These are phyloP conservation scores for Pemphigus obesinymphae DNA, from an alignment of 1,140 invertebrate species.

Conservation along the genomic window DNA sequence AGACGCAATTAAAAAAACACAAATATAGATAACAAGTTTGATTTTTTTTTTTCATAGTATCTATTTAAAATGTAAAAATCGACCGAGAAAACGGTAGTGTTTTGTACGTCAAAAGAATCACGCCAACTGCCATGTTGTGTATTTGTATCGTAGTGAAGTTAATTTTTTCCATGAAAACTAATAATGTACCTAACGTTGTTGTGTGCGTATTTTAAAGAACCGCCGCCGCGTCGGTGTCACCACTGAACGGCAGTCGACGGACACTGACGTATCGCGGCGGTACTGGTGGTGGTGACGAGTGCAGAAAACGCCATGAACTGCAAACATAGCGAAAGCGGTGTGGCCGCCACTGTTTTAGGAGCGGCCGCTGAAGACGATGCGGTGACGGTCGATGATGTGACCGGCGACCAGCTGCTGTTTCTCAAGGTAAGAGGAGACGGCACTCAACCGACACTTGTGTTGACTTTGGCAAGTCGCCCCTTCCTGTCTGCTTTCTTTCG, in stretches of 20 bases:
- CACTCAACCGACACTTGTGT: neutral
- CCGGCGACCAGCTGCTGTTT: slow-evolving; percentile 4
- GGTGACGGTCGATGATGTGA: neutral
- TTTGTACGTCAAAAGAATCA: too few species aligned
- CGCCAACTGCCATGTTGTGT: too few species aligned
- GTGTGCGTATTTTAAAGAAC: neutral
- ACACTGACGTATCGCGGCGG: neutral
- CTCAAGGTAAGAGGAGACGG: neutral
- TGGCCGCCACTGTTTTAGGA: too few species aligned
- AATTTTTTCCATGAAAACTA: neutral
- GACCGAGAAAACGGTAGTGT: too few species aligned
- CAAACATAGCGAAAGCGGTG: neutral
- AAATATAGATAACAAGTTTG: too few species aligned
- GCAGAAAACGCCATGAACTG: neutral
- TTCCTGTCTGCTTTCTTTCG: too few species aligned
- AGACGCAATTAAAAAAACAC: too few species aligned
- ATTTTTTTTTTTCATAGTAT: too few species aligned
- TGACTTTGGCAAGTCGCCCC: neutral
- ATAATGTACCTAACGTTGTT: neutral
- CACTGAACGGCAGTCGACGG: neutral
- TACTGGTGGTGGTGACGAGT: neutral
- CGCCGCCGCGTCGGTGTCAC: neutral
- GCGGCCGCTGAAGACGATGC: neutral
- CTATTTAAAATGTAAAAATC: too few species aligned
- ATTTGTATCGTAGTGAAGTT: too few species aligned